A percentile compares a stretch with the other conserved stretches of the same genome.
Evolutionary conservation across 2,113 vertebrate species (phyloP).

Genomic region (Caloenas nicobarica): DNA sequence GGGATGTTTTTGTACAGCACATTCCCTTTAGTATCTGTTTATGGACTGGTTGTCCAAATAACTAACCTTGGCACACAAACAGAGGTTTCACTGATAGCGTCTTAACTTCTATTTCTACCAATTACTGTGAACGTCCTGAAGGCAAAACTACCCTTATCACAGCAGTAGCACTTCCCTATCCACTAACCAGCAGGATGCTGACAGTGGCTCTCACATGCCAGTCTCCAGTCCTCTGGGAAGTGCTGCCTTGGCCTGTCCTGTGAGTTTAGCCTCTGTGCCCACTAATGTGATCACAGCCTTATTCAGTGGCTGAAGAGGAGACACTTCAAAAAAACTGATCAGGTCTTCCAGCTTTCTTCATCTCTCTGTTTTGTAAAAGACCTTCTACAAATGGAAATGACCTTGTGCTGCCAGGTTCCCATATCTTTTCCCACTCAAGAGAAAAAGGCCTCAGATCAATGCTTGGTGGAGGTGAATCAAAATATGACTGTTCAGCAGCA

Average conservation of each 20-base stretch:
- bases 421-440: background rate
- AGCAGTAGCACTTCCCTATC: background rate
- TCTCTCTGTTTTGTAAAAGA: background rate
- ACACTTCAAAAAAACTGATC: fast-evolving
- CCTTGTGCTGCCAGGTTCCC: background rate
- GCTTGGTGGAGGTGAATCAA: background rate
- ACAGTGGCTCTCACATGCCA: background rate
- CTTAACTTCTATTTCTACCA: background rate
- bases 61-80: background rate
- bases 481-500: background rate
- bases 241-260: background rate
- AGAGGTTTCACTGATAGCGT: background rate
- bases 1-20: background rate
- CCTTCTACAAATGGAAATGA: background rate
- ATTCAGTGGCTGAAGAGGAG: background rate
- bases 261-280: background rate
- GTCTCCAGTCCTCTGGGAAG: background rate
- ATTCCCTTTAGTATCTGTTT: background rate
- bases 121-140: background rate
- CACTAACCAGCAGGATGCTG: background rate
- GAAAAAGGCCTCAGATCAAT: background rate
- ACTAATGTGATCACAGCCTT: background rate
- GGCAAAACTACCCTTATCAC: background rate
- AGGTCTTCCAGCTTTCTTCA: background rate
- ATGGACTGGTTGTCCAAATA: background rate